Base-by-base conservation (phyloP, 2,888 invertebrate genomes). In the Pseudococcus viburni region DNA sequence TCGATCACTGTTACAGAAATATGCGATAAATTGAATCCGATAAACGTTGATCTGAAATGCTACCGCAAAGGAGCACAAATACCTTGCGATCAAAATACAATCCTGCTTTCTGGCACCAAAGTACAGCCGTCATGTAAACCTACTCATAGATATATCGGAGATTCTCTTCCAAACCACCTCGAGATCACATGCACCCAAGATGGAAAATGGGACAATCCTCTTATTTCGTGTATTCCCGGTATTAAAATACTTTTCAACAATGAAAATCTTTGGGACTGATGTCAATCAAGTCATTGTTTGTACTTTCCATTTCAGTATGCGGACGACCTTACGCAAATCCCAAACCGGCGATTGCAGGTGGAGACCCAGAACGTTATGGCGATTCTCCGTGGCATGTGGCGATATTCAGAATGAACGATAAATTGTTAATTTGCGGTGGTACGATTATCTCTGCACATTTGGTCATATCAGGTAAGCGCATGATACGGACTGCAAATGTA, bases 341-440 rank as follows among this genome's bases (percentile, higher is more conserved):
- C 3, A 12, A 12, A 11, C 9, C 51, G 12, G 3, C 3, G 15
- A 51, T 51, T 12, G 7, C 51, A 12, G 15, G 15, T 11, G 51
- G 51, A 6, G 12, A 8, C 7, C 12, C 3, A 15, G 51, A 51
- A 12, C 7, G 3, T 51, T 6, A 12, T 3, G 51, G 51, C 3
- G 12, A 51, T 51, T 51, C 51, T 51, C 51, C 51, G 9, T 51
- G 51, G 51, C 51, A 51, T 51, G 51, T 85, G 8, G 85, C 22
- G 6, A 55, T 85, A n/a, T 85, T 26, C 33, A 55, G 51, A n/a
- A n/a, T n/a, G 9, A 17, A 15, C 9, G 15, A 42, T 19, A 33
- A 26, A 39, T 15, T 7, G 9, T 8, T 39, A 8, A 83, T 87
- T 48, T 87, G 87, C 33, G 87, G 87, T 15, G 87, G 87, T n/a